Evolutionary conservation across 2,113 vertebrate genomes (phyloP).

Genomic region (Forbesichthys papilliferus): DNA sequence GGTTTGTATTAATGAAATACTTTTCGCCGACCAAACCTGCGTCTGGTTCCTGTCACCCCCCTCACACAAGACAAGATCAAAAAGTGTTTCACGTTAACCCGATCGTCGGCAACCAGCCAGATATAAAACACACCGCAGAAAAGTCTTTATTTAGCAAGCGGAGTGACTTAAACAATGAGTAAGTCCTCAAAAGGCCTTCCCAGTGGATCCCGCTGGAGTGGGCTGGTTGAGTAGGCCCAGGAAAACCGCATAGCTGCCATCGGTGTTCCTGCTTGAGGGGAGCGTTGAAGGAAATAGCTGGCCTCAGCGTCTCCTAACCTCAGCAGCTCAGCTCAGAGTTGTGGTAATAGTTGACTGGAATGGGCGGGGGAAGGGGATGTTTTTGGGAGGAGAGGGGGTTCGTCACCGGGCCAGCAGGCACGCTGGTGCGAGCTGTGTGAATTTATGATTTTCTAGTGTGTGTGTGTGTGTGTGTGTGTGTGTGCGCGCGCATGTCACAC

Average conservation of each 20-base stretch:
- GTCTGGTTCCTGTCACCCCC: too few species aligned
- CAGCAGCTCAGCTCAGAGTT: constrained; percentile 44
- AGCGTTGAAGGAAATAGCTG: constrained; percentile 63
- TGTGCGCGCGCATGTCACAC: constrained; percentile 5
- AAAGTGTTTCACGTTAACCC: not conserved
- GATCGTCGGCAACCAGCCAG: not conserved
- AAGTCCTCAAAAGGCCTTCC: constrained; percentile 35
- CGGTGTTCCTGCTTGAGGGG: constrained; percentile 54
- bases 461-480: constrained; percentile 23
- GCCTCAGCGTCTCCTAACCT: constrained; percentile 61
- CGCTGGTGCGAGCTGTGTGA: constrained; percentile 32
- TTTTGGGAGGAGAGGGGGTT: constrained; percentile 38
- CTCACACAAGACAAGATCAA: not conserved
- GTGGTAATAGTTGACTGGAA: constrained; percentile 47
- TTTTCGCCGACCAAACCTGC: too few species aligned
- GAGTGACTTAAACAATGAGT: constrained; percentile 27
- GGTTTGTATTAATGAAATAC: too few species aligned
- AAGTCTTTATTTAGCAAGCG: constrained; percentile 33
- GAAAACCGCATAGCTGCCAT: constrained; percentile 61
- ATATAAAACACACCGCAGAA: constrained; percentile 52
- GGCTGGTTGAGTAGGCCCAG: constrained; percentile 41
- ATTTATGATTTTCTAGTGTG: constrained; percentile 26
- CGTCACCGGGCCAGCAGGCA: constrained; percentile 39
- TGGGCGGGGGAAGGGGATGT: constrained; percentile 32
- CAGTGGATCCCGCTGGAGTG: constrained; percentile 11